Evolutionary conservation across 2,888 invertebrate species (phyloP).

Genomic region (Agrilus cyanescens): DNA sequence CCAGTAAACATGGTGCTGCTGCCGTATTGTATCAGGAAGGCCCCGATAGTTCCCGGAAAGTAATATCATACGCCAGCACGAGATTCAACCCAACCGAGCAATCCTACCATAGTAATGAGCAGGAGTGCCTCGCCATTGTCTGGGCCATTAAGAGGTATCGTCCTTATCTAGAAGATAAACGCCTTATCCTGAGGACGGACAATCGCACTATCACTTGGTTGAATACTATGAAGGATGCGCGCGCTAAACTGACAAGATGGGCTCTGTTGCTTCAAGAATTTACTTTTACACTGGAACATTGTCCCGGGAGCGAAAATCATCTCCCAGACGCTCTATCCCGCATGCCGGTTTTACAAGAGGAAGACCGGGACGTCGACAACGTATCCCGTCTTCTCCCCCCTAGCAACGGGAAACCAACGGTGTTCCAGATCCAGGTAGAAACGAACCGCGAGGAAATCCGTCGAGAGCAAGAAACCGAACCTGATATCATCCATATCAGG

Average conservation of each 20-base stretch:
- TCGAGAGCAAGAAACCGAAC: slow-evolving; percentile 17
- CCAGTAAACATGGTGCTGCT: slow-evolving; percentile 14
- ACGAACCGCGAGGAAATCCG: too few species aligned
- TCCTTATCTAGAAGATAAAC: slow-evolving; percentile 15
- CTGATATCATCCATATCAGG: slow-evolving; percentile 19
- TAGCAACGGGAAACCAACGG: too few species aligned
- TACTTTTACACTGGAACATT: slow-evolving; percentile 16
- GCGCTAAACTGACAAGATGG: slow-evolving; percentile 13
- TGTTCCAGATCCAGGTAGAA: too few species aligned
- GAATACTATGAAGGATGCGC: slow-evolving; percentile 6
- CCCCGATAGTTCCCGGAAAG: not conserved
- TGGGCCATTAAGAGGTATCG: slow-evolving; percentile 18
- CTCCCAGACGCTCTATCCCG: slow-evolving; percentile 14
- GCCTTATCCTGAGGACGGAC: slow-evolving; percentile 17
- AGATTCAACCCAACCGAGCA: slow-evolving; percentile 9
- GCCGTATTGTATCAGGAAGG: slow-evolving; percentile 18
- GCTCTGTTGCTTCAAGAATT: slow-evolving; percentile 15
- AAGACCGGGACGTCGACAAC: not conserved
- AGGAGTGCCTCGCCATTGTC: slow-evolving; percentile 17
- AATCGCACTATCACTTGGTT: slow-evolving; percentile 16
- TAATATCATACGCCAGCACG: slow-evolving; percentile 16
- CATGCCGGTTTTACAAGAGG: slow-evolving; percentile 1
- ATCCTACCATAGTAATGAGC: slow-evolving; percentile 19
- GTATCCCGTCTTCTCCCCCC: not conserved
- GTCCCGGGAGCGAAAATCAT: slow-evolving; percentile 14